These are phyloP conservation scores for Nettapus auritus DNA, from an alignment of 2,113 vertebrate species.

Conservation along the genomic window DNA sequence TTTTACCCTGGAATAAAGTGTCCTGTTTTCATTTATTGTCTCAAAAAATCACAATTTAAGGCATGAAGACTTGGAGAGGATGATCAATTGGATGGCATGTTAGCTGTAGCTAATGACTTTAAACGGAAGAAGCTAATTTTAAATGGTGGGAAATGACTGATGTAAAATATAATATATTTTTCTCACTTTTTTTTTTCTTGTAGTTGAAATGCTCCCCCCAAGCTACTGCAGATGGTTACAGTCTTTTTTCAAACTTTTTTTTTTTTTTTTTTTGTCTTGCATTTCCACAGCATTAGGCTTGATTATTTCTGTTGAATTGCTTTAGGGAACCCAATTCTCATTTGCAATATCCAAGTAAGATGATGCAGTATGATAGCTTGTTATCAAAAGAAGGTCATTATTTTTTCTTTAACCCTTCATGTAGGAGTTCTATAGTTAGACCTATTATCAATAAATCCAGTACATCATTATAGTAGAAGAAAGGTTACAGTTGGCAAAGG, in stretches of 20 bases:
- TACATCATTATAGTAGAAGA: neutral
- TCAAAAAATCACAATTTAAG: slow-evolving; percentile 26
- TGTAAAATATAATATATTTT: neutral
- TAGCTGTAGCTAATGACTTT: slow-evolving; percentile 41
- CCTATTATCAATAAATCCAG: neutral
- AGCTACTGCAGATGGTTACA: slow-evolving; percentile 51
- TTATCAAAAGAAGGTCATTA: neutral
- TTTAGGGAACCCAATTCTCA: slow-evolving; percentile 19
- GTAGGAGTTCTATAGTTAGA: neutral
- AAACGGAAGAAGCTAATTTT: neutral
- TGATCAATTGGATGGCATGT: neutral
- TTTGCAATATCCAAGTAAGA: slow-evolving; percentile 9
- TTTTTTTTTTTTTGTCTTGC: slow-evolving; percentile 44
- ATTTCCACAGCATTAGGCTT: slow-evolving; percentile 45
- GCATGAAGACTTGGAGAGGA: neutral
- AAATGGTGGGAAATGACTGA: slow-evolving; percentile 24
- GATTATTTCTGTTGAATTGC: slow-evolving; percentile 51
- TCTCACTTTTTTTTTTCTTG: neutral
- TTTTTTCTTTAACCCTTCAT: slow-evolving; percentile 28
- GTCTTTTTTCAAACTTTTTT: neutral
- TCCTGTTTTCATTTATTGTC: slow-evolving; percentile 28
- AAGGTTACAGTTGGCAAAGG: neutral
- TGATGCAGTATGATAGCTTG: slow-evolving; percentile 2
- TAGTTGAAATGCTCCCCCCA: neutral
- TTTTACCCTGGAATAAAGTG: neutral